phyloP scores from a whole-genome alignment of 2,888 invertebrate species.

The Ceriagrion tenellum region DNA sequence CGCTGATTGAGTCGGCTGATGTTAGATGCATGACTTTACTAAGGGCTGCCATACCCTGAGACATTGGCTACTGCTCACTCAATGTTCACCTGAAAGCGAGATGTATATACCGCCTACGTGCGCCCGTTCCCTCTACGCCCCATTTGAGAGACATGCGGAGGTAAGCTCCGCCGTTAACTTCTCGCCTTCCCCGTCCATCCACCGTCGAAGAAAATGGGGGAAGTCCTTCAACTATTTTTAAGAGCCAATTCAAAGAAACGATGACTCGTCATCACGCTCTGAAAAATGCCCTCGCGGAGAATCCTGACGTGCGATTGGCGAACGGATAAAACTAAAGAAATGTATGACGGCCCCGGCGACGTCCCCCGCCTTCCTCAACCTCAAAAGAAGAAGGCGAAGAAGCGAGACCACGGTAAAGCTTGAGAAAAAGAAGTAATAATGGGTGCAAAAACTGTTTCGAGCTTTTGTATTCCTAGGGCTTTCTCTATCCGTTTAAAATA shows the following conservation, averaged over 20 bases:
- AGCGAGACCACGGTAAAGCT: neutral
- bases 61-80: too few relatives aligned
- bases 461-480: conserved; percentile 19
- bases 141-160: neutral
- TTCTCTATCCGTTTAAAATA: conserved; percentile 33
- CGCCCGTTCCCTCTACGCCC: neutral
- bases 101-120: too few relatives aligned
- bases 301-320: neutral
- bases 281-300: neutral
- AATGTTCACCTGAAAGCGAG: too few relatives aligned
- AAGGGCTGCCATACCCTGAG: too few relatives aligned
- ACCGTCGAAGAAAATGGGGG: neutral
- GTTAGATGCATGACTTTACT: too few relatives aligned
- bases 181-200: neutral
- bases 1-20: too few relatives aligned
- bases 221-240: conserved; percentile 2
- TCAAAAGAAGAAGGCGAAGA: neutral
- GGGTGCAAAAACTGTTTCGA: conserved; percentile 28
- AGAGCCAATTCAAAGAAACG: conserved; percentile 21
- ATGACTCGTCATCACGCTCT: conserved; percentile 30
- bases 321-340: neutral
- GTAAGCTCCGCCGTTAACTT: neutral
- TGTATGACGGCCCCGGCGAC: neutral
- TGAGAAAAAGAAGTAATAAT: neutral
- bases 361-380: neutral